Base-by-base conservation (phyloP, 2,113 vertebrate genomes). In the Heterochromis multidens region DNA sequence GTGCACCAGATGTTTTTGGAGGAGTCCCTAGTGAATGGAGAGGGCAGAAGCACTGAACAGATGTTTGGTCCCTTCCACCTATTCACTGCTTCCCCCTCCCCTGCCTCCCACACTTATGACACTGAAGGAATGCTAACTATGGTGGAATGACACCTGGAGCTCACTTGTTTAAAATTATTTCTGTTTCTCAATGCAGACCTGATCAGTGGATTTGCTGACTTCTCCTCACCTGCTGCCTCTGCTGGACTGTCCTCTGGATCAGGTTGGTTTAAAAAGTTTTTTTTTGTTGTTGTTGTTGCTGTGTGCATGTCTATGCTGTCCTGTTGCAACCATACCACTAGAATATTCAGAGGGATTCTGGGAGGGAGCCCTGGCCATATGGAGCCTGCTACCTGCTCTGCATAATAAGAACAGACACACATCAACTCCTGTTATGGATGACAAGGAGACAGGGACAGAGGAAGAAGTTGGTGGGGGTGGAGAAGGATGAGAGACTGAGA, bases 131-230 rank as follows among this genome's bases (percentile, higher is more conserved):
- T 92, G 92, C 89, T 93, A 93, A 93, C 87, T 87, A 92, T 60
- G 81, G 76, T 74, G 61, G 81, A 89, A 89, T 85, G 89, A 89
- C 92, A 93, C 91, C 91, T 92, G 90, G 90, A 92, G 80, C 83
- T 80, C 16, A 5, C 74, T 85, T 88, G 80, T 88, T 83, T 90
- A 76, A 89, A 84, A 83, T 83, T 88, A 46, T 88, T 46, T 92
- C 25, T 77, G 3, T 89, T 72, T 86, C 60, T 91, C 79, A 88
- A 94, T 90, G 72, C 93, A 94, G 98, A 98, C 94, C 96, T 97
- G 2, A 98, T 98, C 67, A 91, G 96, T 91, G 98, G 97, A 88
- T 99, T 99, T 96, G 98, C 97, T 85, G 97, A 98, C 93, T 99
- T 99, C 84, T 97, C 97, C 43, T 96, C 97, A 85, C 94, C 96